These are phyloP conservation scores for Suricata suricatta DNA, from an alignment of 2,113 vertebrate species.

Conservation along the genomic window DNA sequence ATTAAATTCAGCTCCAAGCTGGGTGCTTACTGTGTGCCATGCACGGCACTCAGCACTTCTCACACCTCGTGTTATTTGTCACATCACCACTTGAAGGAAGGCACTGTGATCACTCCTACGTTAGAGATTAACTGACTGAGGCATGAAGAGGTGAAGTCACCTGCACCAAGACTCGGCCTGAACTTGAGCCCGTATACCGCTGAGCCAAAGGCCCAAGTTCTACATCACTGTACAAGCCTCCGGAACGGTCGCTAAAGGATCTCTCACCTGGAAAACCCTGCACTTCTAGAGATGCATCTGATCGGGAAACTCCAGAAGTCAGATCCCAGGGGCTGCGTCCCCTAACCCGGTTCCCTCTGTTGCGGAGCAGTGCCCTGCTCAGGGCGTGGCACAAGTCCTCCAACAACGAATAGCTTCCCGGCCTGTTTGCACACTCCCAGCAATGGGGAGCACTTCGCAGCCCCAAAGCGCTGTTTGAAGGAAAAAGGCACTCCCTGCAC, in stretches of 20 bases:
- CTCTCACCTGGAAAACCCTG: neutral
- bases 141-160: neutral
- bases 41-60: neutral
- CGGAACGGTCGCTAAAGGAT: neutral
- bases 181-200: neutral
- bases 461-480: neutral
- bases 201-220: neutral
- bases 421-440: neutral
- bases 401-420: neutral
- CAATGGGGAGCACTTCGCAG: neutral
- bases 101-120: neutral
- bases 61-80: neutral
- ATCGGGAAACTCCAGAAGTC: neutral
- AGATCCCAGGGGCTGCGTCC: neutral
- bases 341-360: neutral
- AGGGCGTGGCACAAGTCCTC: slow-evolving; percentile 43
- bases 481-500: slow-evolving; percentile 38
- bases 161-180: neutral
- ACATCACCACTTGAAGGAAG: neutral
- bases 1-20: neutral
- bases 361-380: neutral
- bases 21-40: neutral
- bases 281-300: neutral
- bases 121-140: neutral
- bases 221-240: neutral